phyloP scores from a whole-genome alignment of 2,113 vertebrate genomes.

The Upupa epops region DNA sequence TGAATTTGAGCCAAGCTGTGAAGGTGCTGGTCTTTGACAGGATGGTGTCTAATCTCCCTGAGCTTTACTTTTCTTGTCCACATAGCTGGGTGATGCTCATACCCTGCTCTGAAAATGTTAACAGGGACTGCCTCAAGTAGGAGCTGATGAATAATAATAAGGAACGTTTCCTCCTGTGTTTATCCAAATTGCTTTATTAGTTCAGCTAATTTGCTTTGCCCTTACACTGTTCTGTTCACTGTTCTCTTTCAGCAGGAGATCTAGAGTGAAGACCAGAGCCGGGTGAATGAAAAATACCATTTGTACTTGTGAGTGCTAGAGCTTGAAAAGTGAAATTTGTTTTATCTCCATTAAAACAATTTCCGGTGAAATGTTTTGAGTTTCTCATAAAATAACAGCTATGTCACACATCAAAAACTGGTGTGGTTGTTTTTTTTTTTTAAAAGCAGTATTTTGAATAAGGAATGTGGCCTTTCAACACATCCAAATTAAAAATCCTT shows the following conservation, averaged over 20 bases:
- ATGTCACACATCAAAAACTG: constrained; percentile 39
- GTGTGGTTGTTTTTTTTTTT: no score
- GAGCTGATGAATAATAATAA: not conserved
- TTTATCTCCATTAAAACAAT: constrained; percentile 10
- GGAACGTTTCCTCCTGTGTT: not conserved
- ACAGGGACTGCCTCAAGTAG: not conserved
- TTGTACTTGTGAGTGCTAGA: not conserved
- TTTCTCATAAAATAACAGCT: constrained; percentile 36
- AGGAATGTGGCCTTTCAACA: constrained; percentile 31
- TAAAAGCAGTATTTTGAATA: not conserved
- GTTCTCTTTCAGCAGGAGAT: not conserved
- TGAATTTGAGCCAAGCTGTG: not conserved
- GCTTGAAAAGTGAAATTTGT: not conserved
- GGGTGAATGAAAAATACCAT: constrained; percentile 15
- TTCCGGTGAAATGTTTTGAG: constrained; percentile 3
- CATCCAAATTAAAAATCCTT: constrained; percentile 22
- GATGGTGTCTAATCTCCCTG: not conserved
- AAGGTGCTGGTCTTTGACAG: not conserved
- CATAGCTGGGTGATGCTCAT: not conserved
- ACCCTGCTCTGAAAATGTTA: not conserved
- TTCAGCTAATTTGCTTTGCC: not conserved
- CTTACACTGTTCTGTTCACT: accelerated
- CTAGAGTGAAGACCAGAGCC: not conserved
- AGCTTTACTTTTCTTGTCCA: not conserved
- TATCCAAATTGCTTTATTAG: not conserved